phyloP scores from a whole-genome alignment of 2,113 vertebrate genomes.

The Hemicordylus capensis region DNA sequence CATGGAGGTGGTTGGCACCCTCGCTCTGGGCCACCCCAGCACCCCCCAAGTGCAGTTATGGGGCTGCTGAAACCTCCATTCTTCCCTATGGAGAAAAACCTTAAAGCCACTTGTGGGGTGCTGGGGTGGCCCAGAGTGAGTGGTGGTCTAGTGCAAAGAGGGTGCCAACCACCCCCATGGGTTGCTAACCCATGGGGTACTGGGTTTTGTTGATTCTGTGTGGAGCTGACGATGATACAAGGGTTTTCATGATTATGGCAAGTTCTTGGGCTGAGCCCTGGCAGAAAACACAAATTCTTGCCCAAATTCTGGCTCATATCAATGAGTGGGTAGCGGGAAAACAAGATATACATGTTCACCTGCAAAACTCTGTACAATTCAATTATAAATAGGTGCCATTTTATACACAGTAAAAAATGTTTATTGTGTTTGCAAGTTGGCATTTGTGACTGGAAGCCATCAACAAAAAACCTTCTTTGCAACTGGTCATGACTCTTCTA shows the following conservation, averaged over 20 bases:
- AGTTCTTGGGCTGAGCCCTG: not conserved
- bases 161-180: no score
- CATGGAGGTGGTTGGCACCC: no score
- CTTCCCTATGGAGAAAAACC: not conserved
- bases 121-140: no score
- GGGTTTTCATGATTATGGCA: not conserved
- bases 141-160: no score
- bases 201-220: no score
- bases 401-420: not conserved
- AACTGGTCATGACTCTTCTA: not conserved
- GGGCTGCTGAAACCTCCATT: no score
- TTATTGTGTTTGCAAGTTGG: not conserved
- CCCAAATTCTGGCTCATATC: no score
- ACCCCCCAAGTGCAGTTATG: no score
- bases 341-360: not conserved
- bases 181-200: no score
- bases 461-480: not conserved
- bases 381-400: not conserved
- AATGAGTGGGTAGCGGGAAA: not conserved
- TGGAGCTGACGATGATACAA: not conserved
- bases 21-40: no score
- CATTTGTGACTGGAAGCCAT: not conserved
- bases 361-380: not conserved
- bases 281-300: not conserved
- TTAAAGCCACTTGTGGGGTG: not conserved